Conservation (phyloP, 1,140 invertebrate genomes). For the Centruroides vittatus region DNA sequence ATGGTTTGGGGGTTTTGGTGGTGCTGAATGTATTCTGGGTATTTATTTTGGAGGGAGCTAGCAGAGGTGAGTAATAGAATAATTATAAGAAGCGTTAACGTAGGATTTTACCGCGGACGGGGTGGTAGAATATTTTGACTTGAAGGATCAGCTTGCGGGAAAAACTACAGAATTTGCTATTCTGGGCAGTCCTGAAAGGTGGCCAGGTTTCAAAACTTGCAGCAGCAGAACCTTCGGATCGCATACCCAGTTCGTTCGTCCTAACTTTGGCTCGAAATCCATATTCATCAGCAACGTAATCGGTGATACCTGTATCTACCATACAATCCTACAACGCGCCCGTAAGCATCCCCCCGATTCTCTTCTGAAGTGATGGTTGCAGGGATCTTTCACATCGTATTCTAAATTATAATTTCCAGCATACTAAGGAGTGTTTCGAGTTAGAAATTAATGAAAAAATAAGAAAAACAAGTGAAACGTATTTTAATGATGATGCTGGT, state of each 20-base stretch:
- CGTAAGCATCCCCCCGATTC: neutral
- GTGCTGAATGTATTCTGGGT: no score
- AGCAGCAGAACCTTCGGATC: neutral
- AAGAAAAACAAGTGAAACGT: no score
- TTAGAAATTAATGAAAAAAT: no score
- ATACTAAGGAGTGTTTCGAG: neutral
- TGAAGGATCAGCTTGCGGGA: no score
- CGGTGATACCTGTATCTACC: conserved; percentile 3
- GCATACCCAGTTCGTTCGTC: neutral
- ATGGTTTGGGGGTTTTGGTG: no score
- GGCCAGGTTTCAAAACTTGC: neutral
- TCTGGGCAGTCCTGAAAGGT: neutral
- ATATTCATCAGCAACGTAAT: conserved; percentile 12
- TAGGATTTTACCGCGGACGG: no score
- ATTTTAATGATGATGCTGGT: no score
- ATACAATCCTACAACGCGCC: conserved; percentile 5
- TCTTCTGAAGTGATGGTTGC: neutral
- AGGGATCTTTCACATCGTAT: neutral
- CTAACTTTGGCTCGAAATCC: conserved; percentile 2
- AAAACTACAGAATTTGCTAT: no score
- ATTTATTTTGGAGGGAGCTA: no score
- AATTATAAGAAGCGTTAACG: no score
- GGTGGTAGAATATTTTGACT: no score
- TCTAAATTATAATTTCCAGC: conserved; percentile 5
- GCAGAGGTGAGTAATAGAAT: no score